Evolutionary conservation across 2,888 invertebrate species (phyloP), one percentile per base, ranked within the genome.

Genomic region (Cinara cedri): DNA sequence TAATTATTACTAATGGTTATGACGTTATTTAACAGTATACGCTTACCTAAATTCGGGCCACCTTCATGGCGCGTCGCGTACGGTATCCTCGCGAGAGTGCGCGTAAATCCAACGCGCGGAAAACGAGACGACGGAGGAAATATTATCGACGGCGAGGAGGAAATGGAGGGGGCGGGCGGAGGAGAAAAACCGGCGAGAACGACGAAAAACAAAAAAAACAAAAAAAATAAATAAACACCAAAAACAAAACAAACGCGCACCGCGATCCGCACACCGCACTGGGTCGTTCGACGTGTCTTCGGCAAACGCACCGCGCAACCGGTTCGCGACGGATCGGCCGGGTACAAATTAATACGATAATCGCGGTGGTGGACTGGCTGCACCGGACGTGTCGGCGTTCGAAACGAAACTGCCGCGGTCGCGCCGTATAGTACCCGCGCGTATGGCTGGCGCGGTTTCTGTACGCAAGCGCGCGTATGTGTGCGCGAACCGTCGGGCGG

Each of bases 351-450:
- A n/a, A n/a, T n/a, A n/a, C n/a, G n/a, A n/a, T n/a, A n/a, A n/a
- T 34, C 34, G 34, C 3, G 13, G 49, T 21, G 14, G 16, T 16
- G 24, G 21, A 21, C 11, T 14, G n/a, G 21, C 4, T 46, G 13
- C 34, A 8, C 72, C 62, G 62, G 6, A 62, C 72, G 62, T 34
- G 11, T 42, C 62, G 16, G 21, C 72, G 72, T 16, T 74, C 62
- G 62, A 34, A 62, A 62, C 72, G 34, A 49, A 62, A 72, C 72
- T 72, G 72, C 26, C 14, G 49, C 49, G 49, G 54, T 14, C 54
- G 70, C 26, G 71, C 11, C 42, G 21, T n/a, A n/a, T n/a, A n/a
- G n/a, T n/a, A n/a, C n/a, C 44, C 51, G 24, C 51, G 54, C 42
- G 65, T 65, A 19, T 26, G 34, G 55, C 42, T 44, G 54, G 54